A percentile compares a stretch with the other conserved stretches of the same genome.
These are phyloP conservation scores for Opisthograptis luteolata DNA, from an alignment of 2,888 invertebrate species.

Conservation along the genomic window DNA sequence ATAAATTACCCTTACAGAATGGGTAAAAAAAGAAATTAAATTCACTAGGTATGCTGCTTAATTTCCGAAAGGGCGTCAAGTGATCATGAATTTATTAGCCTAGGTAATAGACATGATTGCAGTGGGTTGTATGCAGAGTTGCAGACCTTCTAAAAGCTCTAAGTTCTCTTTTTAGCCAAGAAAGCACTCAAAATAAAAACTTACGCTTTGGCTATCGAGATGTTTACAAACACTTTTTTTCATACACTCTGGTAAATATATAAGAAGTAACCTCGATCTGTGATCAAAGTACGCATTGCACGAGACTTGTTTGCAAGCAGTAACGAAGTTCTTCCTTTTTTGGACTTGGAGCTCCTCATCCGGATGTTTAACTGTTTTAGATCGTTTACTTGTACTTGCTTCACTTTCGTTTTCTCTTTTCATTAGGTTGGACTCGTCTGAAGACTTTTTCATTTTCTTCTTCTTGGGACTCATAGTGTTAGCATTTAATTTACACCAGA, in stretches of 20 bases:
- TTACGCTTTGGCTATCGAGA: slow-evolving; percentile 49
- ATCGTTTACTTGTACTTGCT: slow-evolving; percentile 45
- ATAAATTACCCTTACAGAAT: no score
- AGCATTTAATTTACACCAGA: not conserved
- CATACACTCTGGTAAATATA: slow-evolving; percentile 61
- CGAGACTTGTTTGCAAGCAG: slow-evolving; percentile 69
- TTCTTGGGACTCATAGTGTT: slow-evolving; percentile 58
- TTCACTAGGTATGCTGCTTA: no score
- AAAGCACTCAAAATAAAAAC: slow-evolving; percentile 30
- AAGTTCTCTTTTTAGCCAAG: no score
- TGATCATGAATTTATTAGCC: no score
- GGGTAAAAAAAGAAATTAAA: no score
- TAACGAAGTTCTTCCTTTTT: slow-evolving; percentile 66
- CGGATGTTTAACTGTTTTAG: slow-evolving; percentile 41
- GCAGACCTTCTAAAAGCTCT: no score
- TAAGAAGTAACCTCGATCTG: slow-evolving; percentile 55
- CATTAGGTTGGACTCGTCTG: slow-evolving; percentile 16
- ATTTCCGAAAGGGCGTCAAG: no score
- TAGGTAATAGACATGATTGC: no score
- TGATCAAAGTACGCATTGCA: slow-evolving; percentile 60
- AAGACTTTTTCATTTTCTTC: slow-evolving; percentile 49
- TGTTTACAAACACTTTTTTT: slow-evolving; percentile 53
- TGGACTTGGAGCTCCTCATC: slow-evolving; percentile 50
- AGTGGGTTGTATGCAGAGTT: no score
- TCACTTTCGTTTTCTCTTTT: slow-evolving; percentile 46